Percentiles rank a stretch among this genome's conserved stretches.
These are phyloP conservation scores for Blennius ocellaris DNA, from an alignment of 2,113 vertebrate genomes.

Conservation along the genomic window DNA sequence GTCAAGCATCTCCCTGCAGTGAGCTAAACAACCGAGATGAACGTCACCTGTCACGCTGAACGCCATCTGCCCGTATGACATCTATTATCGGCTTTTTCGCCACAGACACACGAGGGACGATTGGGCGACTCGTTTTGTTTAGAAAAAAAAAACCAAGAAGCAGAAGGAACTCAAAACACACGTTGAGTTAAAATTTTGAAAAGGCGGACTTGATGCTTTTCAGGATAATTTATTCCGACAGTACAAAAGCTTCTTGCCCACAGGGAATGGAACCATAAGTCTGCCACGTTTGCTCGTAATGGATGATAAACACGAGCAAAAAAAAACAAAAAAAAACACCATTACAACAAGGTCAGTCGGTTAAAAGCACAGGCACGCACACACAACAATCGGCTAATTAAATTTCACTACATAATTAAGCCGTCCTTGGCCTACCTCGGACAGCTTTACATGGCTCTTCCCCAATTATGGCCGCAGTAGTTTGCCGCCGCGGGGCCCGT, in stretches of 20 bases:
- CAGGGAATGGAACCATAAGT: slow-evolving; percentile 23
- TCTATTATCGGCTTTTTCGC: background rate
- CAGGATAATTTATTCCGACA: slow-evolving; percentile 26
- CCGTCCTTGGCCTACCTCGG: slow-evolving; percentile 50
- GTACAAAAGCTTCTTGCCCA: slow-evolving; percentile 25
- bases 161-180: slow-evolving; percentile 5
- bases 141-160: background rate
- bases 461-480: slow-evolving; percentile 62
- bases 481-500: slow-evolving; percentile 40
- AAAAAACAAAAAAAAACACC: slow-evolving; percentile 25
- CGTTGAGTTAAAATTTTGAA: slow-evolving; percentile 5
- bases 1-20: slow-evolving; percentile 13
- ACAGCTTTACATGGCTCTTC: slow-evolving; percentile 62
- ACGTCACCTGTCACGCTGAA: slow-evolving; percentile 21
- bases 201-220: slow-evolving; percentile 5
- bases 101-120: slow-evolving; percentile 3
- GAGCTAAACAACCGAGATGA: slow-evolving; percentile 4
- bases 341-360: slow-evolving; percentile 52
- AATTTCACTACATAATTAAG: slow-evolving; percentile 73
- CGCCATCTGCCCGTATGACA: background rate
- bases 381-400: slow-evolving; percentile 65
- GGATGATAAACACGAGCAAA: slow-evolving; percentile 42
- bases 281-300: slow-evolving; percentile 24
- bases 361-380: slow-evolving; percentile 32
- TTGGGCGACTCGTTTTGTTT: background rate